Conservation (phyloP, 1,140 invertebrate genomes). For the Dryas iulia region DNA sequence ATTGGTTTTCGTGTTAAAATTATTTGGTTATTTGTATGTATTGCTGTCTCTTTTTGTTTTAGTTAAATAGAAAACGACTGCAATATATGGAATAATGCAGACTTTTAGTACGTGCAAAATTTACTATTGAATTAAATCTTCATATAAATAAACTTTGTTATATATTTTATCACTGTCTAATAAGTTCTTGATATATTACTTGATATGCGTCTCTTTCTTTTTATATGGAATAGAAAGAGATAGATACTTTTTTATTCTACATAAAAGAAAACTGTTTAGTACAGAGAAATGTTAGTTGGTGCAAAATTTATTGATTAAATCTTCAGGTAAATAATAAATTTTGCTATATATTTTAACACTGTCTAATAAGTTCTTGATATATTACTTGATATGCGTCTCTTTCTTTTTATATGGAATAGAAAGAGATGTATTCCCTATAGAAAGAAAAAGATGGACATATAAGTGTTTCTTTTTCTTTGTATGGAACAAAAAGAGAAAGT, state of each 20-base stretch:
- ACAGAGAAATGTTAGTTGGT: too few species aligned
- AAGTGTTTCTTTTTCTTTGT: too few species aligned
- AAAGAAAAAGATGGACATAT: too few species aligned
- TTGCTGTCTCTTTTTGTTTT: too few species aligned
- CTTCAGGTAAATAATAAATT: background rate
- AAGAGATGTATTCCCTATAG: too few species aligned
- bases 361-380: background rate
- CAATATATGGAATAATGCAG: too few species aligned
- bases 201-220: background rate
- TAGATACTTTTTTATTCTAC: too few species aligned
- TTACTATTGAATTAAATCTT: background rate
- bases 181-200: background rate
- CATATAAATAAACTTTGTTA: background rate
- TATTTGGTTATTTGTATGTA: too few species aligned
- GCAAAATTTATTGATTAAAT: background rate
- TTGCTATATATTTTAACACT: background rate
- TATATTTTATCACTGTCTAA: background rate
- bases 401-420: background rate
- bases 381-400: background rate
- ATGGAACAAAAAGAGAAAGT: too few species aligned
- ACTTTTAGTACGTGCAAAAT: background rate
- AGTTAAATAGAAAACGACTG: too few species aligned
- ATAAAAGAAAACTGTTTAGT: too few species aligned
- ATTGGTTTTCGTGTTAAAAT: background rate
- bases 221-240: background rate